Base-by-base conservation (phyloP, 2,797 vertebrate genomes). In the Chrosomus eos region DNA sequence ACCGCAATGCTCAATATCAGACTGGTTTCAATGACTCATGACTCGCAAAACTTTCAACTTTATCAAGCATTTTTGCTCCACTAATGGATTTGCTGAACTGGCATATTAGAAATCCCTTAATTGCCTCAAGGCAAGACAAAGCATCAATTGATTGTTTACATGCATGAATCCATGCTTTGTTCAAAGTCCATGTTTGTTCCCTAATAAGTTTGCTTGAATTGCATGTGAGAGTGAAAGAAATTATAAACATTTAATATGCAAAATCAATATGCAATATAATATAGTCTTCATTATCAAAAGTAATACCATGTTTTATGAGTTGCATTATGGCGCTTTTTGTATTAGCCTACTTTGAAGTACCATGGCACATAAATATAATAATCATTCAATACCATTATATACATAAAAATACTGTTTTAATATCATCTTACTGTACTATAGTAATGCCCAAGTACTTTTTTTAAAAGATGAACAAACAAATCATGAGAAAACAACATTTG, bases 11-110 rank as follows among this genome's bases (percentile, higher is more conserved):
- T 76, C 43, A 51, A 81, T 66, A 28, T 58, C 23, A 38, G 33
- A 68, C 48, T 18, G 40, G 23, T 23, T 21, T 26, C 28, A 14
- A 7, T 31, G 51, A 19, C 26, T 31, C 6, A 5, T 38, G 51
- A 55, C 33, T 68, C 26, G 31, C 45, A 23, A 9, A 33, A 48
- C 40, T 38, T 38, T 9, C 68, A 64, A 51, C 14, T 64, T 77
- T 9, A 60, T 62, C 16, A 28, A 28, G 58, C 58, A 18, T 38
- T 74, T 64, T 75, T 26, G 26, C 66, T 43, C 43, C 36, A 45
- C 43, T 11, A 40, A 21, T 4, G 1, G 40, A 36, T 73, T 33
- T 73, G 70, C 70, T 82, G 53, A 82, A 82, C 28, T 40, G 70
- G 55, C 40, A 36, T n/a, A 23, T 43, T n/a, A 43, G 26, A 72